Evolutionary conservation across 2,113 vertebrate species (phyloP).

Genomic region (Solenodon paradoxus): DNA sequence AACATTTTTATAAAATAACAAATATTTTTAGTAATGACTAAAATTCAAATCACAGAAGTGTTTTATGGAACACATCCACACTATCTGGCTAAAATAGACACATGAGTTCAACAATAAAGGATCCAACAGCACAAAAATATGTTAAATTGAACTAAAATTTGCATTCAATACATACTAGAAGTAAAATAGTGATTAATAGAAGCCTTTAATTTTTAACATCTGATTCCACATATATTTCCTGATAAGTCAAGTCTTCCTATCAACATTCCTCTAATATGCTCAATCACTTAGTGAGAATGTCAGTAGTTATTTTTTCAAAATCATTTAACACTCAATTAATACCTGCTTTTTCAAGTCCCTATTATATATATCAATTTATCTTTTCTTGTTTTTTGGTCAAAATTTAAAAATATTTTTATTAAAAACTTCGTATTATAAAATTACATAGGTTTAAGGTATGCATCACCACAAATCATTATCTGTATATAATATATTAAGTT

Average conservation of each 20-base stretch:
- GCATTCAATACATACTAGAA: background rate
- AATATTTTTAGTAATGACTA: background rate
- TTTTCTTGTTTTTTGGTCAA: background rate
- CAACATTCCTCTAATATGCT: background rate
- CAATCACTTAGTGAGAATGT: background rate
- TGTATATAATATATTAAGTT: too few relatives aligned
- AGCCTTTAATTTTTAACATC: background rate
- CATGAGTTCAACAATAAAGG: background rate
- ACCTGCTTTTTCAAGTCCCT: background rate
- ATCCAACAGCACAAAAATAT: background rate
- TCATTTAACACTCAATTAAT: background rate
- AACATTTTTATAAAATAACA: background rate
- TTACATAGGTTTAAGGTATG: too few relatives aligned
- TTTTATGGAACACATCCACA: background rate
- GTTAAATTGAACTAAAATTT: conserved; percentile 10
- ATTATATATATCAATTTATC: background rate
- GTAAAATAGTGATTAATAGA: background rate
- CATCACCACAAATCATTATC: too few relatives aligned
- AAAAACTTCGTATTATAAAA: too few relatives aligned
- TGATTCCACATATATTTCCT: background rate
- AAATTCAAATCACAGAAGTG: background rate
- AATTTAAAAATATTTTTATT: too few relatives aligned
- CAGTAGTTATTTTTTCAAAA: background rate
- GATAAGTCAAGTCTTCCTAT: background rate
- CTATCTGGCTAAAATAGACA: background rate